phyloP scores from a whole-genome alignment of 2,113 vertebrate species.

The Recurvirostra avosetta region DNA sequence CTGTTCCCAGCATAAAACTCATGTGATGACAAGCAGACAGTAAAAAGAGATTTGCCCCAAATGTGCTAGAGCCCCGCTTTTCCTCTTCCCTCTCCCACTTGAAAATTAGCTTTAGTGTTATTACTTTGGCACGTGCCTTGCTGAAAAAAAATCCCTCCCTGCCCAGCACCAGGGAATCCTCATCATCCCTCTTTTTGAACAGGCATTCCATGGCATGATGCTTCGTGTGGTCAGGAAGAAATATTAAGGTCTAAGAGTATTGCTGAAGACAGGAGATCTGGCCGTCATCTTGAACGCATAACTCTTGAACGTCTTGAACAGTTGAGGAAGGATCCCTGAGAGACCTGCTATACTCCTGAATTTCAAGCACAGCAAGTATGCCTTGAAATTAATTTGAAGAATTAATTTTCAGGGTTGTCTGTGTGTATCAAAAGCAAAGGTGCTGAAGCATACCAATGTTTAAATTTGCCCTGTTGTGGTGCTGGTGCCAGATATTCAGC shows the following conservation, averaged over 20 bases:
- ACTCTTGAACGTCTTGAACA: neutral
- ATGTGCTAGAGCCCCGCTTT: neutral
- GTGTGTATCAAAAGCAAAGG: neutral
- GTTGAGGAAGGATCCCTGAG: neutral
- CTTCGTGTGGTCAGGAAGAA: neutral
- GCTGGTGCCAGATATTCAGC: neutral
- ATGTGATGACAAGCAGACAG: conserved; percentile 51
- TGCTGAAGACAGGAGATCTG: neutral
- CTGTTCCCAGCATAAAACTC: conserved; percentile 43
- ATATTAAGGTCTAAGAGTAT: neutral
- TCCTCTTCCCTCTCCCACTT: neutral
- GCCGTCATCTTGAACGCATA: neutral
- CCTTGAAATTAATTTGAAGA: neutral
- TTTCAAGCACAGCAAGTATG: neutral
- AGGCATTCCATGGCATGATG: neutral
- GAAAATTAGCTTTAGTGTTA: conserved; percentile 33
- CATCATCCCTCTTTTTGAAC: neutral
- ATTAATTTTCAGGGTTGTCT: neutral
- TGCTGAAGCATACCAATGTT: neutral
- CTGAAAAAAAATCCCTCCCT: neutral
- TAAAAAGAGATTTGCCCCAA: conserved; percentile 53
- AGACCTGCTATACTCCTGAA: neutral
- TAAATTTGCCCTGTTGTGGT: neutral
- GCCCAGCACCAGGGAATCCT: neutral
- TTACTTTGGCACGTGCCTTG: neutral